phyloP scores from a whole-genome alignment of 2,113 vertebrate genomes.

The Columbina picui region DNA sequence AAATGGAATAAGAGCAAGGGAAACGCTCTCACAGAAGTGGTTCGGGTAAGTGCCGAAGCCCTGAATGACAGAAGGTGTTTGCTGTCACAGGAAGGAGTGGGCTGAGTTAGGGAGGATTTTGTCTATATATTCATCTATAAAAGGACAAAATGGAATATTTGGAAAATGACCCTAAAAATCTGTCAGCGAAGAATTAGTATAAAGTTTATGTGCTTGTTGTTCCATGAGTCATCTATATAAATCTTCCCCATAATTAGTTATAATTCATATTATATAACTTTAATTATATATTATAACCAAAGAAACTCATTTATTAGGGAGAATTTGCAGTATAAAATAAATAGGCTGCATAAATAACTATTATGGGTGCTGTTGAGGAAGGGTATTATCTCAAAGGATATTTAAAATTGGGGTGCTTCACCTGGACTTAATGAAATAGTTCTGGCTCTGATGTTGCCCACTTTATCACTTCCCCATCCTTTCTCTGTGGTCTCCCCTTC shows the following conservation, averaged over 20 bases:
- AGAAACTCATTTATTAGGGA: not conserved
- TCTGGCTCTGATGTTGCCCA: not conserved
- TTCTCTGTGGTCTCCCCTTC: not conserved
- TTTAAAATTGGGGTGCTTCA: not conserved
- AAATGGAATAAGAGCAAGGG: not conserved
- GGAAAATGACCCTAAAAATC: not conserved
- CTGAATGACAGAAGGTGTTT: not conserved
- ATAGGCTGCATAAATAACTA: not conserved
- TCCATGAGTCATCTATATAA: not conserved
- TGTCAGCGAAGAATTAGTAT: not conserved
- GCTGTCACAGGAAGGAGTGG: not conserved
- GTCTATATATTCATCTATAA: not conserved
- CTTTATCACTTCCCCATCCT: not conserved
- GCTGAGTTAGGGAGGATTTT: not conserved
- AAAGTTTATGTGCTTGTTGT: not conserved
- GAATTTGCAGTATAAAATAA: not conserved
- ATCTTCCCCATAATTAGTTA: conserved; percentile 6
- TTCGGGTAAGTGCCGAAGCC: not conserved
- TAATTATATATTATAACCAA: not conserved
- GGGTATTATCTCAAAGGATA: not conserved
- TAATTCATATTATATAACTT: not conserved
- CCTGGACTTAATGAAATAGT: not conserved
- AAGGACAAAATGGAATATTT: not conserved
- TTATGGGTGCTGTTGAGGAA: not conserved
- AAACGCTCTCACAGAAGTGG: fast-evolving